phyloP scores from a whole-genome alignment of 1,140 invertebrate genomes.

The Ridgeia piscesae region DNA sequence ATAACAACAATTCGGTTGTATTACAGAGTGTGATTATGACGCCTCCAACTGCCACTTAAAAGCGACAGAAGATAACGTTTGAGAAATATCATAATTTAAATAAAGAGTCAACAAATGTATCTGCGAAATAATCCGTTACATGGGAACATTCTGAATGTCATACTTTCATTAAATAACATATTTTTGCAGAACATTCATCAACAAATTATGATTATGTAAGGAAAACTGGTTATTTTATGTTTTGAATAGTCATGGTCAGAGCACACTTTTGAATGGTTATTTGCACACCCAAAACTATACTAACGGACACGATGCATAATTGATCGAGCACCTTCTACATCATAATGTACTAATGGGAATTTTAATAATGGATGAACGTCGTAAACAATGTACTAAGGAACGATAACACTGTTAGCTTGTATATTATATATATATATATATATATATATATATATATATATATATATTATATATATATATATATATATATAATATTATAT shows the following conservation, averaged over 20 bases:
- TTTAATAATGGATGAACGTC: neutral
- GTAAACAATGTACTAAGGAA: neutral
- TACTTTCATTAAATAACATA: neutral
- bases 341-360: neutral
- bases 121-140: neutral
- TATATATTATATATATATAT: no score
- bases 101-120: neutral
- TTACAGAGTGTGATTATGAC: neutral
- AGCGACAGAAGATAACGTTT: neutral
- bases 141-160: neutral
- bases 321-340: neutral
- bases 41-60: neutral
- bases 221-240: neutral
- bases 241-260: no score
- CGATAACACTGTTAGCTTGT: neutral
- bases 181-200: neutral
- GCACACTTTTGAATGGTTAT: neutral
- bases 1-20: neutral
- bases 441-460: neutral
- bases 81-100: constrained; percentile 1
- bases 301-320: neutral
- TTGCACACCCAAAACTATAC: neutral
- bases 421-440: neutral
- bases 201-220: neutral
- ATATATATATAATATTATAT: no score